Conservation (phyloP, 2,888 invertebrate species). For the Salpingus planirostris region DNA sequence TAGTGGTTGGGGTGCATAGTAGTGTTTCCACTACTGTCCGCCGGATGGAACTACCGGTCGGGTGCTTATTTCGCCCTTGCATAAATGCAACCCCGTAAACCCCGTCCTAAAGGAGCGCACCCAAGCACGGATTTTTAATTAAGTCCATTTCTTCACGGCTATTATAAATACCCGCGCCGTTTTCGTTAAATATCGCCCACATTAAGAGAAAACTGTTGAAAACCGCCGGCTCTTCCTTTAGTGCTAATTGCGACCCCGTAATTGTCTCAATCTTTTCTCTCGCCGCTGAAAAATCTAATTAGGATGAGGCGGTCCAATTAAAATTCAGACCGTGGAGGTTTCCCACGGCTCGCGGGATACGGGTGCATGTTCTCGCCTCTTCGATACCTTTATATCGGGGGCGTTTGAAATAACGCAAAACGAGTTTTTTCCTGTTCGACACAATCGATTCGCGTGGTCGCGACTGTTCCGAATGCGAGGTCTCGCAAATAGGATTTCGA, state of each 20-base stretch:
- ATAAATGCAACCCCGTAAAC: conserved; percentile 16
- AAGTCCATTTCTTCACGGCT: conserved; percentile 15
- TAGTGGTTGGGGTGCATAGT: conserved; percentile 9
- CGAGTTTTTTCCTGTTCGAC: no score
- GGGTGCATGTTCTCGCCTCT: conserved; percentile 1
- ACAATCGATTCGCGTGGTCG: no score
- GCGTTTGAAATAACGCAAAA: no score
- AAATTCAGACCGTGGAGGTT: no score
- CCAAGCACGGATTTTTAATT: conserved; percentile 24
- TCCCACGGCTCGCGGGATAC: no score
- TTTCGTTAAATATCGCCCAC: no score
- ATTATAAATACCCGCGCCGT: no score
- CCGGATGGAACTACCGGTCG: conserved; percentile 31
- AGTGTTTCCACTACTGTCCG: conserved; percentile 29
- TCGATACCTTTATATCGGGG: no score
- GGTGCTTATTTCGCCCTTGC: conserved; percentile 21
- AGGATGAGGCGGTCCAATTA: conserved; percentile 12
- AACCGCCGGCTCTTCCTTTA: conserved; percentile 4
- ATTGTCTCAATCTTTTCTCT: conserved; percentile 12
- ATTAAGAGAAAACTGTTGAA: no score
- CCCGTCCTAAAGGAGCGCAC: conserved; percentile 1
- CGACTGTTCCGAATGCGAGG: no score
- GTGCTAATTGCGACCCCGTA: conserved; percentile 12
- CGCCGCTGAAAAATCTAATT: conserved; percentile 11
- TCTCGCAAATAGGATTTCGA: conserved; percentile 3